A percentile compares a stretch with the other conserved stretches of the same genome.
Evolutionary conservation across 2,888 invertebrate genomes (phyloP).

Genomic region (Julus scandinavius): DNA sequence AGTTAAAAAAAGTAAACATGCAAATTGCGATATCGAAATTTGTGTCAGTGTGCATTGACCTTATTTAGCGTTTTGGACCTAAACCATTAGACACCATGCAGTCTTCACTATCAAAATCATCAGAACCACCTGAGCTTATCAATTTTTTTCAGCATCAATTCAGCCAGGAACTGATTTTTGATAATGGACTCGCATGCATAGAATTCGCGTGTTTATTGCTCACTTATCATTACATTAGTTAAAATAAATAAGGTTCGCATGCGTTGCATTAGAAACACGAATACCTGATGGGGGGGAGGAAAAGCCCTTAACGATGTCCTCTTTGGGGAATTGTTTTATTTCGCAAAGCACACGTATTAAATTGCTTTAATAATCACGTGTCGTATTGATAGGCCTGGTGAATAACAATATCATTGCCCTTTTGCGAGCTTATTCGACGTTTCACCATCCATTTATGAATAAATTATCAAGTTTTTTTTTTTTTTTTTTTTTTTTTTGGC

Average conservation of each 20-base stretch:
- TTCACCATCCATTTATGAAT: constrained; percentile 6
- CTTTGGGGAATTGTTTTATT: constrained; percentile 26
- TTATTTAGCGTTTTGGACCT: neutral
- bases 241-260: constrained; percentile 28
- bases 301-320: neutral
- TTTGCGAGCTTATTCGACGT: neutral
- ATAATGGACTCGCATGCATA: constrained; percentile 2
- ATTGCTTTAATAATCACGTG: constrained; percentile 29
- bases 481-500: neutral
- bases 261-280: constrained; percentile 2
- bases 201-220: constrained; percentile 20
- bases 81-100: neutral
- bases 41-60: neutral
- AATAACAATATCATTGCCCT: constrained; percentile 20
- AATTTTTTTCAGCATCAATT: neutral
- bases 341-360: constrained; percentile 19
- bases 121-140: neutral
- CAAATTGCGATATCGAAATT: neutral
- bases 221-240: constrained; percentile 30
- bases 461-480: constrained; percentile 3
- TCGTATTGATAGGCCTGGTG: constrained; percentile 42
- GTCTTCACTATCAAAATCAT: neutral
- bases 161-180: constrained; percentile 19
- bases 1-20: neutral
- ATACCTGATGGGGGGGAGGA: neutral